These are phyloP conservation scores for Lepidocyrtinus sp. DNA, from an alignment of 2,888 invertebrate species.

Conservation along the genomic window DNA sequence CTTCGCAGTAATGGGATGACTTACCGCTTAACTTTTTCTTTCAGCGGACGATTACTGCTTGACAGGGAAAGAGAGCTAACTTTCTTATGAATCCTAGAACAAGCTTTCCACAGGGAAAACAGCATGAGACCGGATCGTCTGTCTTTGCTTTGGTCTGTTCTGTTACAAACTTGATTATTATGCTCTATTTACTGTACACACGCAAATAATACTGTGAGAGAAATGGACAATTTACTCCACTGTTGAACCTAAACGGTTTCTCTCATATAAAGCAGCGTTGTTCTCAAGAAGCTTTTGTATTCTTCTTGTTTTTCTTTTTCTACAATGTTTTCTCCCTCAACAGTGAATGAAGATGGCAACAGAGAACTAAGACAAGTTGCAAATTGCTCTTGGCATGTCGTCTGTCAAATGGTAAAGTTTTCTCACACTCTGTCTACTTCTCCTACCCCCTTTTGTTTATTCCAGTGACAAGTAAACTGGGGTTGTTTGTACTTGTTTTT, in stretches of 20 bases:
- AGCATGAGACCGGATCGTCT: constrained; percentile 53
- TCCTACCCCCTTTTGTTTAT: constrained; percentile 17
- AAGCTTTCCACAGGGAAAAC: constrained; percentile 31
- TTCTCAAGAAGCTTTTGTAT: background rate
- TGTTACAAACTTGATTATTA: constrained; percentile 41
- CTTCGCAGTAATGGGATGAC: constrained; percentile 31
- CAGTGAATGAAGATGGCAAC: constrained; percentile 55
- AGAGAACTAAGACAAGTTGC: constrained; percentile 59
- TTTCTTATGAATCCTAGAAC: constrained; percentile 26
- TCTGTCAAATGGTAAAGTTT: constrained; percentile 59
- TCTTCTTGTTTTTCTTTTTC: background rate
- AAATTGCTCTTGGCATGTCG: constrained; percentile 62
- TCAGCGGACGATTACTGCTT: constrained; percentile 54
- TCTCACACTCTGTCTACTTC: constrained; percentile 55
- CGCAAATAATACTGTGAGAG: constrained; percentile 3
- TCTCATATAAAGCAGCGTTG: background rate
- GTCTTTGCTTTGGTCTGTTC: constrained; percentile 23
- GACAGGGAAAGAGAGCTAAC: constrained; percentile 52
- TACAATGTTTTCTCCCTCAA: constrained; percentile 15
- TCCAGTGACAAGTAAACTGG: constrained; percentile 41
- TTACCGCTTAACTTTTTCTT: constrained; percentile 53
- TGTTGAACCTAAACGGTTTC: no score
- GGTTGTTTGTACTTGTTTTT: constrained; percentile 1
- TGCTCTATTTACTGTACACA: constrained; percentile 37
- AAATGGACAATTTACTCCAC: constrained; percentile 56